phyloP scores from a whole-genome alignment of 1,140 invertebrate genomes.

The Condylostylus longicornis region DNA sequence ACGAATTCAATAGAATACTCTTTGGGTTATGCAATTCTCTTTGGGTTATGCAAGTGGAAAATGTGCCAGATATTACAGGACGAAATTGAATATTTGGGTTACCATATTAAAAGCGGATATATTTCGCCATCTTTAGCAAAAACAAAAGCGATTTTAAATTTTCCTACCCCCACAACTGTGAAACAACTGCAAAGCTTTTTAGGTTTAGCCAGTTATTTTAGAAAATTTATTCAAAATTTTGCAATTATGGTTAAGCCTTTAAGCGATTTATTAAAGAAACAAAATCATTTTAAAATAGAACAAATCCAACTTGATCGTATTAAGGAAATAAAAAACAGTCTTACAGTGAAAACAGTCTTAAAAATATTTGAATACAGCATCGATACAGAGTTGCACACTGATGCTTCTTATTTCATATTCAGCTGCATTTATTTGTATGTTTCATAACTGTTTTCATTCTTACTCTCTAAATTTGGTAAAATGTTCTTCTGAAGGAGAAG shows the following conservation, averaged over 20 bases:
- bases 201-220: slow-evolving; percentile 4
- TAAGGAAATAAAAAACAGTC: not conserved
- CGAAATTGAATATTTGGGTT: slow-evolving; percentile 24
- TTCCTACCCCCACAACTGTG: slow-evolving; percentile 16
- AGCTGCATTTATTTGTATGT: no score
- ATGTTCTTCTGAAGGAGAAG: no score
- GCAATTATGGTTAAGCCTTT: slow-evolving; percentile 1
- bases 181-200: slow-evolving; percentile 14
- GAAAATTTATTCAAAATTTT: slow-evolving; percentile 2
- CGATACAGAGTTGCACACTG: not conserved
- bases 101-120: slow-evolving; percentile 9
- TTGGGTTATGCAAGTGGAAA: slow-evolving; percentile 30
- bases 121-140: slow-evolving; percentile 18
- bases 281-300: slow-evolving; percentile 1
- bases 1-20: slow-evolving; percentile 18
- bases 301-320: not conserved
- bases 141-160: slow-evolving; percentile 19
- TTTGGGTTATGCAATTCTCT: slow-evolving; percentile 34
- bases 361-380: not conserved
- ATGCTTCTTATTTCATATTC: no score
- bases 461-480: no score
- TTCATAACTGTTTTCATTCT: no score
- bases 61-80: slow-evolving; percentile 21
- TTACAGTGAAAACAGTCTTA: not conserved
- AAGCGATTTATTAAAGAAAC: slow-evolving; percentile 5